A percentile compares a stretch with the other conserved stretches of the same genome.
Conservation (phyloP, 2,888 invertebrate genomes). For the Barypeithes pellucidus region DNA sequence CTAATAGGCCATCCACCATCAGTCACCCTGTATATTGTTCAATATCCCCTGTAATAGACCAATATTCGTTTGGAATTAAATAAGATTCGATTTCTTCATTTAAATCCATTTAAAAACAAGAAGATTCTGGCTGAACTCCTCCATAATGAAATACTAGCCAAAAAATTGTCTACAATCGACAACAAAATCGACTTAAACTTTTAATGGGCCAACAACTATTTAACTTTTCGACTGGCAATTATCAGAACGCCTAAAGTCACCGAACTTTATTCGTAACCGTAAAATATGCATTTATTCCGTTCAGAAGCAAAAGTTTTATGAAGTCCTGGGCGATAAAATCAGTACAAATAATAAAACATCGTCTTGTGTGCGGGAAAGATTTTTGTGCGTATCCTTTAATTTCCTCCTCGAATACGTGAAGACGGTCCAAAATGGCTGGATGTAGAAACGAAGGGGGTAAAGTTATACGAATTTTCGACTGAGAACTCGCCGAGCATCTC, state of each 20-base stretch:
- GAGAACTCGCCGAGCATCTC: constrained; percentile 30
- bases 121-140: no score
- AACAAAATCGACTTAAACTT: background rate
- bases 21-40: no score
- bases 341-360: constrained; percentile 68
- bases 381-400: constrained; percentile 65
- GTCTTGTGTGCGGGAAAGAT: constrained; percentile 62
- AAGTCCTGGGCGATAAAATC: constrained; percentile 68
- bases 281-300: constrained; percentile 68
- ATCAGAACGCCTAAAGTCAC: constrained; percentile 1
- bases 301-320: constrained; percentile 66
- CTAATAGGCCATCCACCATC: no score
- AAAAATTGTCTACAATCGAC: no score
- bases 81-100: no score
- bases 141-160: no score
- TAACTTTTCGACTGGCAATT: constrained; percentile 33
- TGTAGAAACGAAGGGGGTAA: constrained; percentile 61
- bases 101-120: no score
- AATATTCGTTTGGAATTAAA: no score
- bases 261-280: constrained; percentile 63
- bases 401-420: constrained; percentile 64
- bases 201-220: constrained; percentile 9
- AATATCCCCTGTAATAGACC: no score
- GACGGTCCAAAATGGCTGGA: constrained; percentile 61
- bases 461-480: constrained; percentile 50